These are phyloP conservation scores for Caenorhabditis sulstoni DNA, from an alignment of 2,888 invertebrate genomes.

Conservation along the genomic window DNA sequence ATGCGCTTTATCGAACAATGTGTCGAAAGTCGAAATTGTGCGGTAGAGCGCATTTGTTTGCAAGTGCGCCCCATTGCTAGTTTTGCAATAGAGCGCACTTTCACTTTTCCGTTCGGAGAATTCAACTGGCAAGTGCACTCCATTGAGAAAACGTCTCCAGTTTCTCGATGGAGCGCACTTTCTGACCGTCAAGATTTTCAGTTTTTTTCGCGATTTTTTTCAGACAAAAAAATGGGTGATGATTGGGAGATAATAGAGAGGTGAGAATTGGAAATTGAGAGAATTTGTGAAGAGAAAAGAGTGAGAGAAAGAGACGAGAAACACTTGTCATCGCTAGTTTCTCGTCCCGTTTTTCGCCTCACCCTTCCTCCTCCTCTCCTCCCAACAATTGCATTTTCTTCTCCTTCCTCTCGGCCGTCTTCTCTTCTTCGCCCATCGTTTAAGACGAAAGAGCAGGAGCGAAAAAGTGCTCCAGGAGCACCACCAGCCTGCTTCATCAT, in stretches of 20 bases:
- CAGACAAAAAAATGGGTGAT: too few relatives aligned
- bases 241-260: not conserved
- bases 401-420: conserved; percentile 5
- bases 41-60: too few relatives aligned
- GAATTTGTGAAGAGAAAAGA: not conserved
- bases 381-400: conserved; percentile 54
- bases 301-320: conserved; percentile 13
- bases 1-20: too few relatives aligned
- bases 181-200: too few relatives aligned
- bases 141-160: not conserved
- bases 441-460: too few relatives aligned
- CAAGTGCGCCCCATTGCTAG: too few relatives aligned
- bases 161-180: too few relatives aligned
- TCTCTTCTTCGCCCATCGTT: conserved; percentile 23
- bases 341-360: conserved; percentile 18
- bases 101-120: too few relatives aligned
- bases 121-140: not conserved
- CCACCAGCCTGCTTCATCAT: too few relatives aligned
- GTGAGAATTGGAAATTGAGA: not conserved
- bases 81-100: too few relatives aligned
- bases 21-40: too few relatives aligned
- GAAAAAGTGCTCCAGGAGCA: not conserved
- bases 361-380: conserved; percentile 18
- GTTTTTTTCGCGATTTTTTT: too few relatives aligned
- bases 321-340: conserved; percentile 54